phyloP scores from a whole-genome alignment of 23 tunicate genomes.

The Halocynthia roretzi region DNA sequence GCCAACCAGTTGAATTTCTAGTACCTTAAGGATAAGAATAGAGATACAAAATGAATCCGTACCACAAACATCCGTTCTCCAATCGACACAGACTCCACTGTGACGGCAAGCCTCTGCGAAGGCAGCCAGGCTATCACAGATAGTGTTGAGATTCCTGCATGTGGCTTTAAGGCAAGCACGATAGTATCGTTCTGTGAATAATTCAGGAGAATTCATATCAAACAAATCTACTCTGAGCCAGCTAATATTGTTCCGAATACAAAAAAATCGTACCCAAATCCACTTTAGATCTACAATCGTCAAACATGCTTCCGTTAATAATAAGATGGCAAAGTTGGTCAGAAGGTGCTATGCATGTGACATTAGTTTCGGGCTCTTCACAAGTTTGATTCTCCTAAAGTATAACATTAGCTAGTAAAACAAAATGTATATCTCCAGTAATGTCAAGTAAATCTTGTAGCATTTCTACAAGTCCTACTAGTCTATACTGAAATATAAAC shows the following conservation, averaged over 20 bases:
- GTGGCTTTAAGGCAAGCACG: constrained; percentile 33
- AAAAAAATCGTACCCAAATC: constrained; percentile 29
- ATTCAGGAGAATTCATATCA: background rate
- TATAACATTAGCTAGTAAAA: too few relatives aligned
- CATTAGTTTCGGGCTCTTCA: background rate
- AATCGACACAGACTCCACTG: constrained; percentile 40
- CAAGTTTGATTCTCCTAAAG: background rate
- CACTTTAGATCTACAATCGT: constrained; percentile 25
- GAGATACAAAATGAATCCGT: constrained; percentile 14
- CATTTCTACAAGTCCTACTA: constrained; percentile 4
- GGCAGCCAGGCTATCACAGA: constrained; percentile 42
- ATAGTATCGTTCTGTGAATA: constrained; percentile 31
- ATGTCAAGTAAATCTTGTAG: background rate
- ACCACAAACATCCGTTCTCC: constrained; percentile 26
- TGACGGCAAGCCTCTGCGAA: constrained; percentile 66
- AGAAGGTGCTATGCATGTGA: too few relatives aligned
- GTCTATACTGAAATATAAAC: constrained; percentile 13
- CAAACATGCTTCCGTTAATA: constrained; percentile 18
- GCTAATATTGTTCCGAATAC: background rate
- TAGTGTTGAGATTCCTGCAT: constrained; percentile 29
- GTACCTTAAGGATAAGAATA: background rate
- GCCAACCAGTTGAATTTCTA: too few relatives aligned
- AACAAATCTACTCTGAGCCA: background rate
- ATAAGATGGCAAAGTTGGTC: background rate
- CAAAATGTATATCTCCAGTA: background rate